These are phyloP conservation scores for Aspiorhynchus laticeps DNA, from an alignment of 2,113 vertebrate species.

Conservation along the genomic window DNA sequence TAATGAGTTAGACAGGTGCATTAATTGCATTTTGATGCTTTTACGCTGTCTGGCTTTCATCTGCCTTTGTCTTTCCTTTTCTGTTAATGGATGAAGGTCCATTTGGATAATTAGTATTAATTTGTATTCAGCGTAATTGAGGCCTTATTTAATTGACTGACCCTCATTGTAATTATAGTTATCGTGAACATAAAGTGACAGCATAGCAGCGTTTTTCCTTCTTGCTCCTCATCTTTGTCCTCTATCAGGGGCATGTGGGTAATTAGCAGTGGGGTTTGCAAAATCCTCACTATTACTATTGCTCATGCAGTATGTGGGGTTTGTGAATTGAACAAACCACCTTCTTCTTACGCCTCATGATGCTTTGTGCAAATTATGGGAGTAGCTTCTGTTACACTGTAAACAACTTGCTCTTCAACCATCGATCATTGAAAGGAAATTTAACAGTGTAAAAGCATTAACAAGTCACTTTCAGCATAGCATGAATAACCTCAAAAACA, in stretches of 20 bases:
- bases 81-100: conserved; percentile 57
- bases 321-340: not conserved
- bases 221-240: not conserved
- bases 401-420: no score
- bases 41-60: not conserved
- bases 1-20: not conserved
- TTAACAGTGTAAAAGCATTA: no score
- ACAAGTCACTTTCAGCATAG: no score
- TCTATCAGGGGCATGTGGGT: conserved; percentile 1
- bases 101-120: conserved; percentile 66
- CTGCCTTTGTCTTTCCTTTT: conserved; percentile 22
- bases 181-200: conserved; percentile 57
- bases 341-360: no score
- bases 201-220: conserved; percentile 33
- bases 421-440: no score
- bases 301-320: not conserved
- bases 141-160: conserved; percentile 68
- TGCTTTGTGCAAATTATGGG: no score
- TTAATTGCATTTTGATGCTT: conserved; percentile 14
- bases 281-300: not conserved
- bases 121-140: conserved; percentile 50
- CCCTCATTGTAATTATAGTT: conserved; percentile 70
- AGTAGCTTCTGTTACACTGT: no score
- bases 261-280: not conserved
- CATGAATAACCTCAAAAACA: no score